These are phyloP conservation scores for Leptopilina myrica DNA, from an alignment of 2,888 invertebrate species.

Conservation along the genomic window DNA sequence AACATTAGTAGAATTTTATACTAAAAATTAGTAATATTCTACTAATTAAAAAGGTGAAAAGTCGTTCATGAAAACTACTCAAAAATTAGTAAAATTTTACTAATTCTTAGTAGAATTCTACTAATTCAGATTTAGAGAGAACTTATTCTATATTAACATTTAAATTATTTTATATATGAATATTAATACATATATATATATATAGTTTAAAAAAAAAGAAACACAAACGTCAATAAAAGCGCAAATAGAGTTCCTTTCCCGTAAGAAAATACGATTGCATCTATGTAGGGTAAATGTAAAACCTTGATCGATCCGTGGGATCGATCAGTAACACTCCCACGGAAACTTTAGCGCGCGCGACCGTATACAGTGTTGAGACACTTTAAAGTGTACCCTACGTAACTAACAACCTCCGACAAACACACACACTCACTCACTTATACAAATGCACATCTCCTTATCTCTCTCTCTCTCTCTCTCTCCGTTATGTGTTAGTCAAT, in stretches of 20 bases:
- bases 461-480: neutral
- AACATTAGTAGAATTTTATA: no score
- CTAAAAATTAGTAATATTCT: no score
- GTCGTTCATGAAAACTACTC: no score
- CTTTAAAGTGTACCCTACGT: constrained; percentile 49
- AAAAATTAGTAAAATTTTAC: no score
- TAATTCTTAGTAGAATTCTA: no score
- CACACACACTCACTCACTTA: neutral
- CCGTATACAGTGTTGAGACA: constrained; percentile 62
- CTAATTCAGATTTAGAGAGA: no score
- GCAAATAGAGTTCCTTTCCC: constrained; percentile 54
- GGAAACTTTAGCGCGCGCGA: constrained; percentile 61
- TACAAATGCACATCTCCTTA: constrained; percentile 3
- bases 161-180: no score
- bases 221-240: constrained; percentile 18
- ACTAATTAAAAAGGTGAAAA: no score
- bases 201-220: constrained; percentile 26
- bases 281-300: constrained; percentile 58
- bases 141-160: no score
- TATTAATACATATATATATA: no score
- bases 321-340: constrained; percentile 69
- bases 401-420: constrained; percentile 51
- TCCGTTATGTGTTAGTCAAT: neutral
- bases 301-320: constrained; percentile 72
- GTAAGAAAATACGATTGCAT: constrained; percentile 50